Conservation (phyloP, 2,113 vertebrate genomes). For the Heliornis fulica region DNA sequence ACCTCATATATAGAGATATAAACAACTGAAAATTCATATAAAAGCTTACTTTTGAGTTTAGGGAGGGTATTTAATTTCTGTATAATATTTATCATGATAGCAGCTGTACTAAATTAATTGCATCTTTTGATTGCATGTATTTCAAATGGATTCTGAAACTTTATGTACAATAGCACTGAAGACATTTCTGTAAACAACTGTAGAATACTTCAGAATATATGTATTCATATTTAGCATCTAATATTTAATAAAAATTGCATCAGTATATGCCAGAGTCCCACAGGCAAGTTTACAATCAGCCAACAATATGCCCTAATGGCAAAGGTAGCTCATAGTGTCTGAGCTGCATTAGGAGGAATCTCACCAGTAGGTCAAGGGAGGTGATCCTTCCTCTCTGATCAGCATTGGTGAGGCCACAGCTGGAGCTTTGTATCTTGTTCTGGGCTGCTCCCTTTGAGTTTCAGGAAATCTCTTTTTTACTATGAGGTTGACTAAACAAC, state of each 20-base stretch:
- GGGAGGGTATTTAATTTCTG: neutral
- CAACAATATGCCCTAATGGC: neutral
- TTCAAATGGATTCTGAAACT: neutral
- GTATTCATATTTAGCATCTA: neutral
- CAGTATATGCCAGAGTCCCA: neutral
- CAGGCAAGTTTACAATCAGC: neutral
- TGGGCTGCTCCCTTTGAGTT: neutral
- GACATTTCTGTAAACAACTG: neutral
- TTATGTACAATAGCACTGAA: neutral
- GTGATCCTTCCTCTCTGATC: neutral
- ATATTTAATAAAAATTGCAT: neutral
- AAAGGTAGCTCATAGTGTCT: neutral
- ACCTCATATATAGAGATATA: neutral
- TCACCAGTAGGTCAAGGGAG: accelerated
- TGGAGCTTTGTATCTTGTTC: neutral
- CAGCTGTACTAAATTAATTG: neutral
- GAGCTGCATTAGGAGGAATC: neutral
- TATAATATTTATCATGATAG: neutral
- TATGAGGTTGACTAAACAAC: neutral
- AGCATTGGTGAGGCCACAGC: no score
- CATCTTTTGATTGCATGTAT: neutral
- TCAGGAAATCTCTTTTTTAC: neutral
- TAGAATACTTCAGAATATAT: neutral
- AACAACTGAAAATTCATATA: neutral
- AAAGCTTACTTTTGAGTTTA: neutral